Conservation (phyloP, 2,113 vertebrate genomes). For the Malaclemys terrapin region DNA sequence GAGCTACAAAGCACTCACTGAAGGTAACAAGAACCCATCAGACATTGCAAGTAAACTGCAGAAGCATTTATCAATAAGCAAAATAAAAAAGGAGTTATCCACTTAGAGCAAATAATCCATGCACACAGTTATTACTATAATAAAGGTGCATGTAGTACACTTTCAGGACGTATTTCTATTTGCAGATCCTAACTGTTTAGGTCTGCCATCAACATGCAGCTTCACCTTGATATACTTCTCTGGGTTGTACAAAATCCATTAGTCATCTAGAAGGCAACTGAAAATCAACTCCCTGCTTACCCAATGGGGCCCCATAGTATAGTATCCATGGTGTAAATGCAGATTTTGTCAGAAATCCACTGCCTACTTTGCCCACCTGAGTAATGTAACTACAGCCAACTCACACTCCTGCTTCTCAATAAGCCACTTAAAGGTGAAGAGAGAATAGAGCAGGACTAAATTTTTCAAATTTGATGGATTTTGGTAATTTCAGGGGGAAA, state of each 20-base stretch:
- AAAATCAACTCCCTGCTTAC: not conserved
- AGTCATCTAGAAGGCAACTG: not conserved
- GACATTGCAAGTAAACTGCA: not conserved
- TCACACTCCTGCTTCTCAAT: not conserved
- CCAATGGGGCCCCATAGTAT: not conserved
- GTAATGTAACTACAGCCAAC: not conserved
- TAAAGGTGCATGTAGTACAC: not conserved
- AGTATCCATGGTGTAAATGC: not conserved
- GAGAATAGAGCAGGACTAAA: not conserved
- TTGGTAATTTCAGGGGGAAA: not conserved
- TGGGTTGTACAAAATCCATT: not conserved
- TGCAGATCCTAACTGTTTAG: not conserved
- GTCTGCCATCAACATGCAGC: not conserved
- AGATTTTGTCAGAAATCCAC: not conserved
- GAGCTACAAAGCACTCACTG: not conserved
- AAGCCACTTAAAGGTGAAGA: not conserved
- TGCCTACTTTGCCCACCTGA: not conserved
- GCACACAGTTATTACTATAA: rapidly evolving
- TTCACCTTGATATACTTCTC: not conserved
- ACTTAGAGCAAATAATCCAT: not conserved
- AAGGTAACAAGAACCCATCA: not conserved
- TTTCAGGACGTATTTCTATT: not conserved
- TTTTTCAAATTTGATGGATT: not conserved
- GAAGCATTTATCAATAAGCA: not conserved
- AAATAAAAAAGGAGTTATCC: not conserved